Evolutionary conservation across 2,113 vertebrate genomes (phyloP), one percentile per base, ranked within the genome.

Genomic region (Forbesichthys papilliferus): DNA sequence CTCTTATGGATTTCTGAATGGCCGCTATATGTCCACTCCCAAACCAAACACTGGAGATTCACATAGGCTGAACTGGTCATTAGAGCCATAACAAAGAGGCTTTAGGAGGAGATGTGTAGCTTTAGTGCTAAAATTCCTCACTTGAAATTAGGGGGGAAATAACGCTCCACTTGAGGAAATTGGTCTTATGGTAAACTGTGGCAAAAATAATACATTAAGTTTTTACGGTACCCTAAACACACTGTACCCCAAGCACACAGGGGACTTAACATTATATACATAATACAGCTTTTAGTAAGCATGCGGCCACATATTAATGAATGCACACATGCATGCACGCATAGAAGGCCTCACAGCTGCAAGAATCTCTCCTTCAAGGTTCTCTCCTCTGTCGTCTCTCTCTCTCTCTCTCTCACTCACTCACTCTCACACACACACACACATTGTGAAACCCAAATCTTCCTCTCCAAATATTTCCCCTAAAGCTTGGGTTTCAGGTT

Each of bases 381-480:
- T 53, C 8, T 34, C 80, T 77, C 81, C 71, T 86, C 81, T 86
- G 68, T 69, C 74, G 71, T 86, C 20, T 65, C 36, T 61, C 51
- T 49, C 48, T 58, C 87, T 88, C 80, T 87, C 77, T 83, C 62
- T 81, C 74, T 81, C 56, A 68, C 48, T 68, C 71, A 80, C 71
- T 62, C 12, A 9, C 83, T 90, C 79, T 33, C 75, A 83, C 76
- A 81, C 56, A 68, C 48, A 67, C 71, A 80, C 71, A 61, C 12
- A 9, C 83, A 89, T 80, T 79, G 74, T 88, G 87, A 90, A 92
- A 92, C 67, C 54, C 73, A 81, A 92, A 87, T 86, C 78, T 56
- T 75, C 83, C 85, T 92, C 81, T 91, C 83, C 86, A 92, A 93
- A 93, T 93, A 91, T 93, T 94, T 92, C 90, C 88, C 87, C 92